Evolutionary conservation across 2,888 invertebrate genomes (phyloP).

Genomic region (Balanococcus diminutus): DNA sequence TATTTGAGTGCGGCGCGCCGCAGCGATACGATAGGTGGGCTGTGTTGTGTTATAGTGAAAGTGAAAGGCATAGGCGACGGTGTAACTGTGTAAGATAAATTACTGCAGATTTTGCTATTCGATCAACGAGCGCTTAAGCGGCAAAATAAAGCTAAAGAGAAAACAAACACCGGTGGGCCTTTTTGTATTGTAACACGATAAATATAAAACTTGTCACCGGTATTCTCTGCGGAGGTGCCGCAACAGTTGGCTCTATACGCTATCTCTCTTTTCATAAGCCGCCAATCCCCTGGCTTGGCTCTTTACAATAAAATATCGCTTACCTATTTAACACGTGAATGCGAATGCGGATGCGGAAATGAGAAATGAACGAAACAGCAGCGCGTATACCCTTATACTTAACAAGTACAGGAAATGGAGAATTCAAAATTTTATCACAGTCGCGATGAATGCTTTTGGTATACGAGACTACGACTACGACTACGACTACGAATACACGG

Average conservation of each 20-base stretch:
- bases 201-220: background rate
- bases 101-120: background rate
- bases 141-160: background rate
- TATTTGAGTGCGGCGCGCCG: background rate
- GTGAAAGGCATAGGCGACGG: background rate
- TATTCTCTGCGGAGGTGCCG: slow-evolving; percentile 11
- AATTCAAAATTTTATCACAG: background rate
- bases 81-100: background rate
- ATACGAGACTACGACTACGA: background rate
- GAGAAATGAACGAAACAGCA: background rate
- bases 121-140: background rate
- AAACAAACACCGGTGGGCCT: background rate
- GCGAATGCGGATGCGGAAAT: background rate
- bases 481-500: background rate
- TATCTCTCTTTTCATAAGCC: background rate
- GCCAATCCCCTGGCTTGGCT: background rate
- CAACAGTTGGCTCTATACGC: background rate
- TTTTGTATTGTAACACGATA: background rate
- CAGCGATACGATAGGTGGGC: no score
- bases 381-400: no score
- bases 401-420: background rate
- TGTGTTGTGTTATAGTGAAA: no score
- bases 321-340: background rate
- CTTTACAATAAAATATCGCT: background rate
- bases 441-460: no score